Evolutionary conservation across 2,888 invertebrate genomes (phyloP).

Genomic region (Eupelmus urozonus): DNA sequence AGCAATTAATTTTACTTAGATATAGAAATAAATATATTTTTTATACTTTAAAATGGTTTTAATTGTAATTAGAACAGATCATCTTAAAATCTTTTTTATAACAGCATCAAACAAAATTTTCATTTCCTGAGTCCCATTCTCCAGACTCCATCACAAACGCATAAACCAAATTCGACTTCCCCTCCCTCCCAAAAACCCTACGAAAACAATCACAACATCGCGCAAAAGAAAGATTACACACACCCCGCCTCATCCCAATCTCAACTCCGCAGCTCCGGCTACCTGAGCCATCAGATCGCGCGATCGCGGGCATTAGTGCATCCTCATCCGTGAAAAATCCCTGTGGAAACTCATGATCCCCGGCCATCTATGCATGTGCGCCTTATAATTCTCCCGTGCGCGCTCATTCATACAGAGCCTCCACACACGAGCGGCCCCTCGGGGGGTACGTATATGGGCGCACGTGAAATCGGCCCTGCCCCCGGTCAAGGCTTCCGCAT

Average conservation of each 20-base stretch:
- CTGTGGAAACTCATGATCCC: conserved; percentile 26
- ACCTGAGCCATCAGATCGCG: too few relatives aligned
- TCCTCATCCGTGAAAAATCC: conserved; percentile 51
- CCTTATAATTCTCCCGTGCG: background rate
- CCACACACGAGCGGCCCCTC: background rate
- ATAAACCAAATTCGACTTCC: too few relatives aligned
- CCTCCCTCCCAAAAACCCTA: too few relatives aligned
- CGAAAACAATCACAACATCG: background rate
- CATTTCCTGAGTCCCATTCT: too few relatives aligned
- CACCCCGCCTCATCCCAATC: background rate
- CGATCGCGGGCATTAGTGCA: background rate
- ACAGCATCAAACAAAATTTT: too few relatives aligned
- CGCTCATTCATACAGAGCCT: background rate
- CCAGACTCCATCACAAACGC: too few relatives aligned
- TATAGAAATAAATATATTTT: too few relatives aligned
- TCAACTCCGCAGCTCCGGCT: too few relatives aligned
- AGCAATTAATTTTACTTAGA: too few relatives aligned
- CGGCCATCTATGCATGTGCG: background rate
- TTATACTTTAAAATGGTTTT: too few relatives aligned
- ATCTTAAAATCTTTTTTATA: too few relatives aligned
- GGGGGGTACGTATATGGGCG: background rate
- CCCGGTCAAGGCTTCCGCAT: conserved; percentile 64
- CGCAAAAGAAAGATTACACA: background rate
- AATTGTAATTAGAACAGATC: too few relatives aligned
- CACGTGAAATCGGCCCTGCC: conserved; percentile 52